Evolutionary conservation across 2,888 invertebrate species (phyloP).

Genomic region (Eupithecia subumbrata): DNA sequence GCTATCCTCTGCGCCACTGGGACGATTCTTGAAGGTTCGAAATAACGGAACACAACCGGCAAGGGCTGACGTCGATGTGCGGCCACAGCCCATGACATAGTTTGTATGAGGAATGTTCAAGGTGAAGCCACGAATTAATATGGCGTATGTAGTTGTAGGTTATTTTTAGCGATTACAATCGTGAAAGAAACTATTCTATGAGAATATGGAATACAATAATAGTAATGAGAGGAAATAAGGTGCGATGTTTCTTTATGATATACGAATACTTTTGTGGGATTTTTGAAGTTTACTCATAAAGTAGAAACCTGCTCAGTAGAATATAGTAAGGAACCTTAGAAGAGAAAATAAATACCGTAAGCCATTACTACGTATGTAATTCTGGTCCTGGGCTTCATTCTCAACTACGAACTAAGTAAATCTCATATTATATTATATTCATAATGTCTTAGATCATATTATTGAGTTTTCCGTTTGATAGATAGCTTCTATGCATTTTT

Average conservation of each 20-base stretch:
- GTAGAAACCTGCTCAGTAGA: too few relatives aligned
- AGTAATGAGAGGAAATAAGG: neutral
- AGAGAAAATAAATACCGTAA: too few relatives aligned
- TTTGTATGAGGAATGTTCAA: slow-evolving; percentile 3
- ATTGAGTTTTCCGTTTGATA: too few relatives aligned
- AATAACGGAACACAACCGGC: slow-evolving; percentile 12
- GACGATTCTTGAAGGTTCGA: slow-evolving; percentile 15
- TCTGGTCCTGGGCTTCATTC: too few relatives aligned
- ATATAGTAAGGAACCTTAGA: too few relatives aligned
- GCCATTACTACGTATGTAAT: too few relatives aligned
- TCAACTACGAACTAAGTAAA: too few relatives aligned
- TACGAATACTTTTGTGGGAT: neutral
- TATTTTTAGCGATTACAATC: neutral
- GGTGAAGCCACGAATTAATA: neutral
- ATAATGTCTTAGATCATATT: too few relatives aligned
- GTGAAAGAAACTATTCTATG: neutral
- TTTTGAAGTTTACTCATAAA: neutral
- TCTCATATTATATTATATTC: too few relatives aligned
- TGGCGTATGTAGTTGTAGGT: neutral
- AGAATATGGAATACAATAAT: neutral
- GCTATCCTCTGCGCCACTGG: slow-evolving; percentile 40
- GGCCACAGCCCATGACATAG: slow-evolving; percentile 14
- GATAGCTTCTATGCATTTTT: too few relatives aligned
- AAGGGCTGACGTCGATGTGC: slow-evolving; percentile 22
- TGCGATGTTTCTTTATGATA: neutral